These are phyloP conservation scores for Hylaeus volcanicus DNA, from an alignment of 1,140 invertebrate genomes.

Conservation along the genomic window DNA sequence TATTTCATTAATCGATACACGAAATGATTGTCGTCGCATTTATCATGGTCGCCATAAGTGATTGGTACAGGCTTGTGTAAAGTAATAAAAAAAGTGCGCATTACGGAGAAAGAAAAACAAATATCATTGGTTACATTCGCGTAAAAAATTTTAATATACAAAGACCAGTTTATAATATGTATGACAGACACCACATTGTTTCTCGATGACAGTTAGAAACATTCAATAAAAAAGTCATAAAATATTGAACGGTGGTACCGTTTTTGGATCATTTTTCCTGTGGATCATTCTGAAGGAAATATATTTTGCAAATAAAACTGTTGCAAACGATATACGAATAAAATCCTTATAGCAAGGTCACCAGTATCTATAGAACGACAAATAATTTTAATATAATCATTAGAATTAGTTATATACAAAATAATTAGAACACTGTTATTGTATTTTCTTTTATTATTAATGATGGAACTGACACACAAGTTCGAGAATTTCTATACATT, in stretches of 20 bases:
- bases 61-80: constrained; percentile 37
- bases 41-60: constrained; percentile 39
- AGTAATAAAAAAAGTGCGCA: constrained; percentile 40
- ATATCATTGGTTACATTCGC: constrained; percentile 65
- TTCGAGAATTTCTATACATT: background rate
- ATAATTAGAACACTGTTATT: constrained; percentile 3
- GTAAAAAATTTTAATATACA: constrained; percentile 67
- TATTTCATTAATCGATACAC: constrained; percentile 32
- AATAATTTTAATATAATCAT: background rate
- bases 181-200: constrained; percentile 65
- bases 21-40: constrained; percentile 26
- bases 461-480: background rate
- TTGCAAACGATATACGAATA: background rate
- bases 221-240: constrained; percentile 69
- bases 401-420: background rate
- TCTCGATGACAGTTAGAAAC: constrained; percentile 69
- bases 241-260: constrained; percentile 45
- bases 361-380: background rate
- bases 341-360: constrained; percentile 2
- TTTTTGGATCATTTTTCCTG: constrained; percentile 31
- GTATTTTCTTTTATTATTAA: background rate
- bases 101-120: constrained; percentile 47
- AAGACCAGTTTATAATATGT: constrained; percentile 71
- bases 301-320: constrained; percentile 4
- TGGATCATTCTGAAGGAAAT: background rate